Evolutionary conservation across 2,888 invertebrate genomes (phyloP).

Genomic region (Drosophila emarginata): DNA sequence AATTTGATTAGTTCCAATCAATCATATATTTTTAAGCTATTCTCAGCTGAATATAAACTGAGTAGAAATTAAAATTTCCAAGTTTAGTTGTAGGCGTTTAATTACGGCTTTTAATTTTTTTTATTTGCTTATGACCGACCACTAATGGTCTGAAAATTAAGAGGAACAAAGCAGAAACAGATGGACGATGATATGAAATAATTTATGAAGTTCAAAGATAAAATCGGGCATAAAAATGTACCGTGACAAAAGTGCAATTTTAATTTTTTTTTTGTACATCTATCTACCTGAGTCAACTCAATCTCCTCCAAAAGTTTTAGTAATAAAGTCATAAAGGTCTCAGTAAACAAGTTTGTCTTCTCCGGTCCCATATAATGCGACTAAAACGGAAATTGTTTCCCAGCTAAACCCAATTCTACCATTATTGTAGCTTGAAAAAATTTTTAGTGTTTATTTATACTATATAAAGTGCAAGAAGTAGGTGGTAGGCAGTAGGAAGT

Average conservation of each 20-base stretch:
- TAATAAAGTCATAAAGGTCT: too few relatives aligned
- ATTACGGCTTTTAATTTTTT: conserved; percentile 7
- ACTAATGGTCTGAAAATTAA: background rate
- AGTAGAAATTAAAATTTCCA: background rate
- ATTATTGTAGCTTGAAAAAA: background rate
- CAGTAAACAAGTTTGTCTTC: conserved; percentile 36
- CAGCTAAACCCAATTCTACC: background rate
- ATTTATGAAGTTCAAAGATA: too few relatives aligned
- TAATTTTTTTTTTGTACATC: too few relatives aligned
- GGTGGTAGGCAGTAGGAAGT: too few relatives aligned
- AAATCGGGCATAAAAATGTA: too few relatives aligned
- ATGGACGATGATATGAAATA: too few relatives aligned
- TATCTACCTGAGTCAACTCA: too few relatives aligned
- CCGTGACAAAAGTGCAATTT: too few relatives aligned
- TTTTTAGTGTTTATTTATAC: background rate
- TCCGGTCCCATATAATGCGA: background rate
- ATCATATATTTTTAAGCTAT: background rate
- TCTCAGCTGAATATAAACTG: background rate
- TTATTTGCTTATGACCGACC: background rate
- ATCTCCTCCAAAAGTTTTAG: too few relatives aligned
- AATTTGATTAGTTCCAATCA: too few relatives aligned
- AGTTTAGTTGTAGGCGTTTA: conserved; percentile 15
- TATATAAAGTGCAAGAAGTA: too few relatives aligned
- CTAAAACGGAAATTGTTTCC: conserved; percentile 1
- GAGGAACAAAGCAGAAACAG: background rate